A percentile compares a stretch with the other conserved stretches of the same genome.
Evolutionary conservation across 2,113 vertebrate species (phyloP).

Genomic region (Prochilodus magdalenae): DNA sequence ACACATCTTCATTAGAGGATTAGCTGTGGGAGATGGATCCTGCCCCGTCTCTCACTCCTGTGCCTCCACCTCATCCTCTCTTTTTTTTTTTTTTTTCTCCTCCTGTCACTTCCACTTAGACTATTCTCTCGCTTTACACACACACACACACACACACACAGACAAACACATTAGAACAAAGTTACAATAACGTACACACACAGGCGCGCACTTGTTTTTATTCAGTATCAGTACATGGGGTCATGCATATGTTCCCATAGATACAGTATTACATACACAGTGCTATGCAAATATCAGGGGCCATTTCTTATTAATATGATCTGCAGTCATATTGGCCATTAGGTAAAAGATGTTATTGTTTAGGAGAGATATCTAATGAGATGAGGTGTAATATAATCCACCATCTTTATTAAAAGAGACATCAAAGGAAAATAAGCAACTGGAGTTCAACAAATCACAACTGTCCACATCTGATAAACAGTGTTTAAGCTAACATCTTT

Average conservation of each 20-base stretch:
- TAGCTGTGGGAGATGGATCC: conserved; percentile 69
- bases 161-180: conserved; percentile 35
- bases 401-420: no score
- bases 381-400: no score
- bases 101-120: conserved; percentile 59
- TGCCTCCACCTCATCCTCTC: conserved; percentile 44
- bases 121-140: conserved; percentile 23
- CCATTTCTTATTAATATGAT: no score
- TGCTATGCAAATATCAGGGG: no score
- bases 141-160: not conserved
- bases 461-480: no score
- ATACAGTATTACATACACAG: no score
- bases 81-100: conserved; percentile 48
- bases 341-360: no score
- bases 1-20: conserved; percentile 79
- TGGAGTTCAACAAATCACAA: no score
- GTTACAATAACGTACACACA: conserved; percentile 22
- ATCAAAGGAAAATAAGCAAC: no score
- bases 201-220: conserved; percentile 8
- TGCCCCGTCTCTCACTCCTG: conserved; percentile 60
- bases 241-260: not conserved
- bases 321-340: no score
- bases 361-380: no score
- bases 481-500: no score
- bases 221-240: not conserved